Percentiles rank a stretch among this genome's conserved stretches.
Evolutionary conservation across 2,797 vertebrate species (phyloP).

Genomic region (Acanthurus leucopareius): DNA sequence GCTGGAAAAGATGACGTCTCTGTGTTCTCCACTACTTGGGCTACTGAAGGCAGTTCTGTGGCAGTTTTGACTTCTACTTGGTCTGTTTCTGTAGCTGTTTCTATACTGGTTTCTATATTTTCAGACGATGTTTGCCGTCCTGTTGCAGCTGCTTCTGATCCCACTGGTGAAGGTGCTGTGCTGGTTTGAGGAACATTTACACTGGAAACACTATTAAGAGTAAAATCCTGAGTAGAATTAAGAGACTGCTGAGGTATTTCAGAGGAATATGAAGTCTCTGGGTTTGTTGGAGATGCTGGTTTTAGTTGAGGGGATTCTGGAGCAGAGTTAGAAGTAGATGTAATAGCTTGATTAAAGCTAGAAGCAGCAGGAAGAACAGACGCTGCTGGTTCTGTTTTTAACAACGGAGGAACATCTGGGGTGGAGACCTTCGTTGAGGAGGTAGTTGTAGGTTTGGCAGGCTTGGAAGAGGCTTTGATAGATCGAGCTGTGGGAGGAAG

Average conservation of each 20-base stretch:
- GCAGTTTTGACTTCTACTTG: background rate
- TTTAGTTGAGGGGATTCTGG: background rate
- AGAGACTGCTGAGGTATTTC: background rate
- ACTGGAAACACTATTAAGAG: background rate
- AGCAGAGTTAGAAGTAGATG: background rate
- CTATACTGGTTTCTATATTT: background rate
- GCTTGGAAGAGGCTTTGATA: slow-evolving; percentile 11
- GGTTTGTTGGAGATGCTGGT: background rate
- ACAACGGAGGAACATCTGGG: slow-evolving; percentile 10
- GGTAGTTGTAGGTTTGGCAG: slow-evolving; percentile 12
- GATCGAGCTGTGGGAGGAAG: slow-evolving; percentile 8
- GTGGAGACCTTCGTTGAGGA: slow-evolving; percentile 8
- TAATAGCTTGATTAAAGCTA: background rate
- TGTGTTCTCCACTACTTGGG: background rate
- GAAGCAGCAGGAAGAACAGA: slow-evolving; percentile 8
- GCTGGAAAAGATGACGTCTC: background rate
- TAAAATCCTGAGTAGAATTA: background rate
- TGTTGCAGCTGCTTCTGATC: background rate
- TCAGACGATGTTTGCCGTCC: background rate
- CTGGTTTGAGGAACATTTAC: background rate
- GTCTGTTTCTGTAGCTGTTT: background rate
- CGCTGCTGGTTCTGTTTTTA: background rate
- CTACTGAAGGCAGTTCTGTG: too few species aligned
- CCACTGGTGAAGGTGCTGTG: background rate
- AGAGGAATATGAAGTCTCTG: background rate